phyloP scores from a whole-genome alignment of 2,797 vertebrate species.

The Muscicapa striata region DNA sequence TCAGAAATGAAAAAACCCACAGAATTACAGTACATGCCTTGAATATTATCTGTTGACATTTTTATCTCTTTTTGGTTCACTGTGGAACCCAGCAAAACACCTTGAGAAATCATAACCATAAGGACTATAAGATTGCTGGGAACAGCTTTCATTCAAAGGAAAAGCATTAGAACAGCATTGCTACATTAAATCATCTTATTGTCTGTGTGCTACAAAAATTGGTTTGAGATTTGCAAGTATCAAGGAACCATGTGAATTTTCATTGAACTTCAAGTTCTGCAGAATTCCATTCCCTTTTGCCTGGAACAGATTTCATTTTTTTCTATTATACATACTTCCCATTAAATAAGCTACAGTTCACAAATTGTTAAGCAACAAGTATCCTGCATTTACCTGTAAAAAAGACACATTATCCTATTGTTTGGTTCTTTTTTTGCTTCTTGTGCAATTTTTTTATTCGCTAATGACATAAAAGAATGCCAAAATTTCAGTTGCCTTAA shows the following conservation, averaged over 20 bases:
- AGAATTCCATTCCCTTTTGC: neutral
- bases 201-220: neutral
- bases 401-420: neutral
- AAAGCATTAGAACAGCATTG: neutral
- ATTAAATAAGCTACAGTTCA: neutral
- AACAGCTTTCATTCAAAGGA: neutral
- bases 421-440: neutral
- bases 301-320: neutral
- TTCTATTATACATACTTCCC: neutral
- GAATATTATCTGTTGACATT: neutral
- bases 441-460: rapidly evolving
- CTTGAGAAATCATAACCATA: neutral
- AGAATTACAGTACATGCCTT: neutral
- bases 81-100: neutral
- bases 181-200: neutral
- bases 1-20: neutral
- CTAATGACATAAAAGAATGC: neutral
- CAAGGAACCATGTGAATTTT: neutral
- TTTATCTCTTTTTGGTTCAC: neutral
- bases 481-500: neutral
- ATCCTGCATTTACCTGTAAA: neutral
- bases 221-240: neutral
- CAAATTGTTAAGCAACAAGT: neutral
- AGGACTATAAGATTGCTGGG: neutral
- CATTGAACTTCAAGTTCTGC: neutral